Conservation (phyloP, 2,888 invertebrate species). For the Agrotis puta region DNA sequence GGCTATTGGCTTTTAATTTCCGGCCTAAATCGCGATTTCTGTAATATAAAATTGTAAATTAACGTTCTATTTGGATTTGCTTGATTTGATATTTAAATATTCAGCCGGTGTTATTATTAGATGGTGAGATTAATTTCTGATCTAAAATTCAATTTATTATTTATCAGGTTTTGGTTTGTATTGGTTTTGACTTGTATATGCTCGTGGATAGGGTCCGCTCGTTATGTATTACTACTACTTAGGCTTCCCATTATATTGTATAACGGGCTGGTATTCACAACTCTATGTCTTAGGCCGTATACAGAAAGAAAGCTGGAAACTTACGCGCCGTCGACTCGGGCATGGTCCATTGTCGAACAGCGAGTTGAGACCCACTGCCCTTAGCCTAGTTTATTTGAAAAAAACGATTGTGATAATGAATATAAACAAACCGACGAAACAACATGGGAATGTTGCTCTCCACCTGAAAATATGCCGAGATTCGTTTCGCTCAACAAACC, state of each 20-base stretch:
- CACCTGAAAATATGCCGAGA: background rate
- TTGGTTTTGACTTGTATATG: too few species aligned
- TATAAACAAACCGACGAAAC: background rate
- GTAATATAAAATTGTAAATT: constrained; percentile 55
- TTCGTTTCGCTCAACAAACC: constrained; percentile 20
- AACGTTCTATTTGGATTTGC: constrained; percentile 50
- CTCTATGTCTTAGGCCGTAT: too few species aligned
- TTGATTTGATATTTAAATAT: constrained; percentile 54
- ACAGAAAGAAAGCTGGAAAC: too few species aligned
- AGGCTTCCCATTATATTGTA: too few species aligned
- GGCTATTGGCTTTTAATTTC: constrained; percentile 69
- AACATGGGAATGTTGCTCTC: background rate
- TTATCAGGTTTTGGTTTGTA: background rate
- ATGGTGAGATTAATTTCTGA: constrained; percentile 4
- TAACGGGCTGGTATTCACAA: too few species aligned
- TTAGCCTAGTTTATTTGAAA: too few species aligned
- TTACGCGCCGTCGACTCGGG: too few species aligned
- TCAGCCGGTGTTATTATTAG: constrained; percentile 42
- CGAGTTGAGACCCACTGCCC: too few species aligned
- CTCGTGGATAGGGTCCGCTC: too few species aligned
- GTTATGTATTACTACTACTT: too few species aligned
- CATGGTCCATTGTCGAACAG: too few species aligned
- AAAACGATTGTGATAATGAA: background rate
- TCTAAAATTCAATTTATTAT: constrained; percentile 39
- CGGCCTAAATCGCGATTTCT: constrained; percentile 56